phyloP scores from a whole-genome alignment of 1,140 invertebrate species.

The Drosophila ficusphila region DNA sequence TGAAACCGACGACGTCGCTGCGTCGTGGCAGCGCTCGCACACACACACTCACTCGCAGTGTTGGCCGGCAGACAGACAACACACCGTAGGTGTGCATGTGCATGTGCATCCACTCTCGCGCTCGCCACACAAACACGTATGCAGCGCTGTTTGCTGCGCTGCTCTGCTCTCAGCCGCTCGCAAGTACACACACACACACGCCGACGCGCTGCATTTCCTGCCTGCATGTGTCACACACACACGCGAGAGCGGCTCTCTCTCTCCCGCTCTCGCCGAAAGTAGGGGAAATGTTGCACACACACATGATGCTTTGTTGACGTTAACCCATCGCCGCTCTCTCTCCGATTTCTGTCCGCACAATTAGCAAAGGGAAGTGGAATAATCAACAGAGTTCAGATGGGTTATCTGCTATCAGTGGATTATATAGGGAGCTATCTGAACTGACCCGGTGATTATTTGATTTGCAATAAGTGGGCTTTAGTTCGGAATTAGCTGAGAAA shows the following conservation, averaged over 20 bases:
- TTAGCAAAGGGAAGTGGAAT: background rate
- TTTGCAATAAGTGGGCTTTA: background rate
- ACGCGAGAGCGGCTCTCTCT: conserved; percentile 13
- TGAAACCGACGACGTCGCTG: conserved; percentile 55
- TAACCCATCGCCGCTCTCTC: conserved; percentile 33
- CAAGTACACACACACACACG: conserved; percentile 33
- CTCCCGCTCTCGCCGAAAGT: conserved; percentile 50
- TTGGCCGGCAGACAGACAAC: conserved; percentile 69
- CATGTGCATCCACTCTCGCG: conserved; percentile 57
- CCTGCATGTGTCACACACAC: conserved; percentile 38
- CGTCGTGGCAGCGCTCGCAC: conserved; percentile 32
- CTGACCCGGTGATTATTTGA: background rate
- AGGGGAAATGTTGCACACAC: conserved; percentile 62
- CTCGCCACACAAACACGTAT: conserved; percentile 35
- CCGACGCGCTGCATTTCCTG: conserved; percentile 43
- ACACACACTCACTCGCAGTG: conserved; percentile 14
- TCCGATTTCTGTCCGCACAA: background rate
- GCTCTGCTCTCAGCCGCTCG: conserved; percentile 27
- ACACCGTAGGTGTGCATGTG: conserved; percentile 32
- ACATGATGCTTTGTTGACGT: conserved; percentile 7
- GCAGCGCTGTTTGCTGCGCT: conserved; percentile 18
- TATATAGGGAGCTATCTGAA: background rate
- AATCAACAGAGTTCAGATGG: conserved; percentile 15
- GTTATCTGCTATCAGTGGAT: conserved; percentile 4
- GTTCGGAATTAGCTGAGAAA: background rate